Base-by-base conservation (phyloP, 2,113 vertebrate genomes). In the Callaeas wilsoni region DNA sequence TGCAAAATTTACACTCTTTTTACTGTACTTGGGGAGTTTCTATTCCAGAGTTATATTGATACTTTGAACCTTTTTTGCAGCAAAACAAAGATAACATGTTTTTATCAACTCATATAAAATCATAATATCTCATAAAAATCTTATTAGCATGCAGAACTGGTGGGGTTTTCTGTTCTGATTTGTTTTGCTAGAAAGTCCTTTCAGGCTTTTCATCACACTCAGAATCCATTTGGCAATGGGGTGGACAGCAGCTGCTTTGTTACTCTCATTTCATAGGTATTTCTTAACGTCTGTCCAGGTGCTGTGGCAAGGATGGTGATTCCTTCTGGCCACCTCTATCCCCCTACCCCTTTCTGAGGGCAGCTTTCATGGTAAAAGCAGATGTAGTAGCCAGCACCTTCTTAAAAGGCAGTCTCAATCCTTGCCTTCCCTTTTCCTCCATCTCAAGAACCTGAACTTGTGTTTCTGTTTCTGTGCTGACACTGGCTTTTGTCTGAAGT, bases 281-380 rank as follows among this genome's bases (percentile, higher is more conserved):
- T 85, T 78, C 42, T 77, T 49, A 26, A 32, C 26, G 16, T 56
- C 50, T 93, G 4, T 68, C 15, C 16, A 19, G 15, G 20, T 86
- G 16, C 56, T 77, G 7, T 73, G 56, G 39, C 35, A 64, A 81
- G 20, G 13, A 22, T 42, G 7, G 60, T 78, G 4, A 6, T 42
- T 89, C 22, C 13, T 74, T 84, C 57, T 77, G 50, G 44, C 35
- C 44, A 27, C 10, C 1, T 15, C 5, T 47, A 3, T 50, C 3
- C 9, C 2, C 4, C 12, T 1, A 0, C 30, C 25, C 4, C 10
- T 35, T 80, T 76, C 29, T 41, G 42, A 78, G 27, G 5, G 13
- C 79, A 57, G 6, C 9, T 87, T 93, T 86, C 27, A 8, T 64
- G 27, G 11, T 53, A 42, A 73, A 44, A 80, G 12, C 32, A 91